Percentiles rank a stretch among this genome's conserved stretches.
Evolutionary conservation across 2,113 vertebrate genomes (phyloP).

Genomic region (Strigops habroptila): DNA sequence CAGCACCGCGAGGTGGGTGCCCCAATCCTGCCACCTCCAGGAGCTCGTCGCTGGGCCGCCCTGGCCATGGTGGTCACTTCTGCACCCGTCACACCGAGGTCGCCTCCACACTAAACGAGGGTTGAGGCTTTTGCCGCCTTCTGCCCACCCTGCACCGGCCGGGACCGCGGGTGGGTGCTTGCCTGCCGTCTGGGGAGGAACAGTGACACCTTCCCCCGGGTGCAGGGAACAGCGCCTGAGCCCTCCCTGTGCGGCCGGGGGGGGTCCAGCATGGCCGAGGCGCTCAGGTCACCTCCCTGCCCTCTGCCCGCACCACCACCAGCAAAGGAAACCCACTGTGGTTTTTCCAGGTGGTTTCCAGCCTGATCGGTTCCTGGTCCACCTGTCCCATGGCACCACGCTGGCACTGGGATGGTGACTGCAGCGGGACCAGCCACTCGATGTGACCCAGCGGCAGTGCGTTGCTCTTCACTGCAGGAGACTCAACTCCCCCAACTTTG

Average conservation of each 20-base stretch:
- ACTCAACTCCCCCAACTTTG: too few relatives aligned
- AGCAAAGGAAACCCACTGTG: not conserved
- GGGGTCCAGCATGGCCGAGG: not conserved
- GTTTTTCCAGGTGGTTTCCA: not conserved
- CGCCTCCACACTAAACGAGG: accelerated
- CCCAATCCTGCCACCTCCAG: not conserved
- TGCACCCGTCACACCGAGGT: accelerated
- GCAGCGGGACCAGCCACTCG: accelerated
- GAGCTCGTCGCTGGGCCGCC: not conserved
- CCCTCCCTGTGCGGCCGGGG: not conserved
- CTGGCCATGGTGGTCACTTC: not conserved
- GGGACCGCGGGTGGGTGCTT: accelerated
- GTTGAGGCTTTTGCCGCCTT: not conserved
- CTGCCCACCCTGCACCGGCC: accelerated
- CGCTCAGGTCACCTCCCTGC: not conserved
- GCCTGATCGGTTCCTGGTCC: accelerated
- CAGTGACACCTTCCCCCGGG: not conserved
- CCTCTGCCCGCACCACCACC: not conserved
- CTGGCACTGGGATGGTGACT: not conserved
- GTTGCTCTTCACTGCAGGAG: not conserved
- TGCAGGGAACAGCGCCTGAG: not conserved
- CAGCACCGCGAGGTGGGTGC: not conserved
- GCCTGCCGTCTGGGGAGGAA: not conserved
- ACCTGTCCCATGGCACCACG: accelerated
- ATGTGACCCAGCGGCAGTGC: accelerated